A percentile compares a stretch with the other conserved stretches of the same genome.
Evolutionary conservation across 2,797 vertebrate species (phyloP).

Genomic region (Mormyrops boulengeri): DNA sequence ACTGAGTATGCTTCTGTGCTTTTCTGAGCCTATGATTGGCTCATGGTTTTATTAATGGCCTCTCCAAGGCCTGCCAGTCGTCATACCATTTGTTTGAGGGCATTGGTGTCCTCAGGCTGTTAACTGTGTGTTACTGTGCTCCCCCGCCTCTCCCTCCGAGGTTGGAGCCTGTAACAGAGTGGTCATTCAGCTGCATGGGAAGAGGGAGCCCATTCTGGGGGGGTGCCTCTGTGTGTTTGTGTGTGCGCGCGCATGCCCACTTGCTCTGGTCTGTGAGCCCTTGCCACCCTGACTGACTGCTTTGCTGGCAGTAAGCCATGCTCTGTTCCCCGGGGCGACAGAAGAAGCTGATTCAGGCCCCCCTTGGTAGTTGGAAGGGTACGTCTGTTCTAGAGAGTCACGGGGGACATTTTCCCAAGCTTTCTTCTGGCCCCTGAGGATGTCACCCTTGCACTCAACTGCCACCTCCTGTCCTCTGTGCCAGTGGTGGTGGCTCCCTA

Average conservation of each 20-base stretch:
- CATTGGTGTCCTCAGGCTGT: slow-evolving; percentile 1
- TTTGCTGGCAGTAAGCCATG: neutral
- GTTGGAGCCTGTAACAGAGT: neutral
- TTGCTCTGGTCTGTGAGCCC: neutral
- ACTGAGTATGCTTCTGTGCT: neutral
- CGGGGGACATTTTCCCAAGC: neutral
- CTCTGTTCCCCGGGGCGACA: neutral
- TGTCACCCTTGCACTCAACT: neutral
- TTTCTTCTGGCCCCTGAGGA: neutral
- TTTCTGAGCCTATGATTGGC: neutral
- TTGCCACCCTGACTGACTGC: neutral
- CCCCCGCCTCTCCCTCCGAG: neutral
- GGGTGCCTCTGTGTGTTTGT: neutral
- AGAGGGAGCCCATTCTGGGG: neutral
- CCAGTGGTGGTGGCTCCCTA: neutral
- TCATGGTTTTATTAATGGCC: neutral
- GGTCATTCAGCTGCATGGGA: neutral
- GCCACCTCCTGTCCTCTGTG: neutral
- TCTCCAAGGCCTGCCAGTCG: neutral
- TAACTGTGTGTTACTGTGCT: slow-evolving; percentile 2
- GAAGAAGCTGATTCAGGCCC: neutral
- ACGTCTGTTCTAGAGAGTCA: neutral
- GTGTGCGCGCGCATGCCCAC: neutral
- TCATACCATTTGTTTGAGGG: neutral
- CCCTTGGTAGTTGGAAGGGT: neutral